Evolutionary conservation across 2,113 vertebrate species (phyloP).

Genomic region (Zeus faber): DNA sequence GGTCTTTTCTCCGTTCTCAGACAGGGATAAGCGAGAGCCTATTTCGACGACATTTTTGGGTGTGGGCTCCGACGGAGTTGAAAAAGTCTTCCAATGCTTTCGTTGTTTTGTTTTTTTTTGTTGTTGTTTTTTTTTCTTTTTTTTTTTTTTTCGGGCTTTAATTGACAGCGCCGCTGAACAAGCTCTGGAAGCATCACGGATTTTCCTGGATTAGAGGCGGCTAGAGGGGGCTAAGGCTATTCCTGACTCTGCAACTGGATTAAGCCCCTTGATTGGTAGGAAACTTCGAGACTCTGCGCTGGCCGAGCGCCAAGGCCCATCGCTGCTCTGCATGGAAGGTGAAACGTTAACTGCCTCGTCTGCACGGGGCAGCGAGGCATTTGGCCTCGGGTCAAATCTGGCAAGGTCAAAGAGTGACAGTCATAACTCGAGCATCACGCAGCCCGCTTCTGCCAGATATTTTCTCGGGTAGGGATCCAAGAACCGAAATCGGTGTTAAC

Average conservation of each 20-base stretch:
- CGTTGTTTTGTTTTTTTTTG: too few species aligned
- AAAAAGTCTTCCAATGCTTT: constrained; percentile 38
- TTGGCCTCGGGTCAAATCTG: constrained; percentile 52
- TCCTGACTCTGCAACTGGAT: constrained; percentile 52
- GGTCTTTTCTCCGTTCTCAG: constrained; percentile 35
- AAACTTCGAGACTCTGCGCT: constrained; percentile 32
- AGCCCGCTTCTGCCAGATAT: too few species aligned
- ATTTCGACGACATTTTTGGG: constrained; percentile 35
- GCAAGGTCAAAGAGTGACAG: constrained; percentile 46
- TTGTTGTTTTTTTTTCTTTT: too few species aligned
- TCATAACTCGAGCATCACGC: too few species aligned
- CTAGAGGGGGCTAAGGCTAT: constrained; percentile 48
- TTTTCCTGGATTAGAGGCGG: constrained; percentile 58
- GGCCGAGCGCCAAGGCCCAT: constrained; percentile 37
- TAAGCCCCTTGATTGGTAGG: constrained; percentile 58
- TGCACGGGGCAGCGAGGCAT: constrained; percentile 37
- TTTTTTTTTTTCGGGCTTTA: constrained; percentile 48
- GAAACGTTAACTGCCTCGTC: constrained; percentile 51
- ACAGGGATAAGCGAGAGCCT: constrained; percentile 43
- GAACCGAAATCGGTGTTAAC: too few species aligned
- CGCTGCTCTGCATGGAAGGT: constrained; percentile 25
- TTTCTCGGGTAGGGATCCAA: too few species aligned
- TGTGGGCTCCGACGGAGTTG: constrained; percentile 20
- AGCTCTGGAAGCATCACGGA: constrained; percentile 46
- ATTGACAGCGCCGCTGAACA: constrained; percentile 59